These are phyloP conservation scores for Myopa tessellatipennis DNA, from an alignment of 2,888 invertebrate species.

Conservation along the genomic window DNA sequence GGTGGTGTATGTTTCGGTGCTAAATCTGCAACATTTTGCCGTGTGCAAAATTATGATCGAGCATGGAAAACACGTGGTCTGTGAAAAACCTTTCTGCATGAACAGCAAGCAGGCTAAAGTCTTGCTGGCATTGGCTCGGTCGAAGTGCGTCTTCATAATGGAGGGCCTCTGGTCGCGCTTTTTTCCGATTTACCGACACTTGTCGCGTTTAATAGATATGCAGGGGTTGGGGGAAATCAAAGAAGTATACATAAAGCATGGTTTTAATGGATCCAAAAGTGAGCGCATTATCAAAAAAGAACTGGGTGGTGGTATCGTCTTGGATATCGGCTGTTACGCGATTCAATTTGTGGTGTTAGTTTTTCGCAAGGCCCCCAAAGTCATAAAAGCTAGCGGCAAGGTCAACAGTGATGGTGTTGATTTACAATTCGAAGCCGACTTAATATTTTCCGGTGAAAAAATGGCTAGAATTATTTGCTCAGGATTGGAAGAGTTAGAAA, in stretches of 20 bases:
- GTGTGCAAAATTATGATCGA: conserved; percentile 78
- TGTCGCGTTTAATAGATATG: conserved; percentile 70
- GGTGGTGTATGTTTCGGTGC: conserved; percentile 83
- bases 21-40: conserved; percentile 78
- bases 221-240: conserved; percentile 73
- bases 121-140: conserved; percentile 74
- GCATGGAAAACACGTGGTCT: conserved; percentile 84
- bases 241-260: conserved; percentile 77
- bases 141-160: conserved; percentile 80
- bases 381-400: conserved; percentile 75
- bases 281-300: conserved; percentile 73
- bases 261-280: conserved; percentile 70
- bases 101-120: conserved; percentile 77
- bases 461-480: conserved; percentile 54
- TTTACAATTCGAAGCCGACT: conserved; percentile 58
- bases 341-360: conserved; percentile 77
- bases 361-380: conserved; percentile 75
- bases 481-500: conserved; percentile 50
- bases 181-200: conserved; percentile 77
- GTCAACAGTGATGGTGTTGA: conserved; percentile 79
- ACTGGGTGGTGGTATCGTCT: conserved; percentile 79
- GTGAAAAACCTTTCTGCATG: conserved; percentile 87
- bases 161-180: conserved; percentile 87
- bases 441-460: conserved; percentile 51
- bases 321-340: conserved; percentile 81